A percentile compares a stretch with the other conserved stretches of the same genome.
These are phyloP conservation scores for Pammene aurita DNA, from an alignment of 2,888 invertebrate genomes.

Conservation along the genomic window DNA sequence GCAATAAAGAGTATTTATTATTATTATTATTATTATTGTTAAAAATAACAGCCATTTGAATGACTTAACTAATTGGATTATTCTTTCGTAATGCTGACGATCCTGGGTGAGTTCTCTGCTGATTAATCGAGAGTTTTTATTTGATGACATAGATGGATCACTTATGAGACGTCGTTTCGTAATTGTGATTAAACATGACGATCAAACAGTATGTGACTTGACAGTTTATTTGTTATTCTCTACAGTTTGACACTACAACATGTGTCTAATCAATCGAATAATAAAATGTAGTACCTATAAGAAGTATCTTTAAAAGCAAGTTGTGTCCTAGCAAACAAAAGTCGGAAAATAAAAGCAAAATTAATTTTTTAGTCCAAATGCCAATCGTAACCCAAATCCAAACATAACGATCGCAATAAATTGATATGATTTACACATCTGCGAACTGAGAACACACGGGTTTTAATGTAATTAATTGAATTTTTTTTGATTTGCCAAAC, in stretches of 20 bases:
- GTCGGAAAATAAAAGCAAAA: no score
- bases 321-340: no score
- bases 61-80: not conserved
- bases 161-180: slow-evolving; percentile 7
- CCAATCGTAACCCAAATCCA: not conserved
- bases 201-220: slow-evolving; percentile 10
- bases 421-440: slow-evolving; percentile 2
- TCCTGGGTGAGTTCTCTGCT: slow-evolving; percentile 2
- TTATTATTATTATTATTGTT: no score
- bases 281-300: not conserved
- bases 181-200: no score
- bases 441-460: slow-evolving; percentile 6
- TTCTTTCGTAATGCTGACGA: slow-evolving; percentile 2
- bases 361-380: not conserved
- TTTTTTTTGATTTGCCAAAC: slow-evolving; percentile 23
- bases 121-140: slow-evolving; percentile 22
- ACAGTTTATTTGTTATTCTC: slow-evolving; percentile 9
- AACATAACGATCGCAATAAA: not conserved
- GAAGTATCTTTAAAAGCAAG: no score
- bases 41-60: slow-evolving; percentile 4
- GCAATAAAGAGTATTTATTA: no score
- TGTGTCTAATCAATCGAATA: slow-evolving; percentile 2
- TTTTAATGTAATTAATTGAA: not conserved
- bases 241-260: not conserved
- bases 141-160: slow-evolving; percentile 19